Evolutionary conservation across 2,888 invertebrate species (phyloP), one percentile per base, ranked within the genome.

Genomic region (Philhelius pedissequus): DNA sequence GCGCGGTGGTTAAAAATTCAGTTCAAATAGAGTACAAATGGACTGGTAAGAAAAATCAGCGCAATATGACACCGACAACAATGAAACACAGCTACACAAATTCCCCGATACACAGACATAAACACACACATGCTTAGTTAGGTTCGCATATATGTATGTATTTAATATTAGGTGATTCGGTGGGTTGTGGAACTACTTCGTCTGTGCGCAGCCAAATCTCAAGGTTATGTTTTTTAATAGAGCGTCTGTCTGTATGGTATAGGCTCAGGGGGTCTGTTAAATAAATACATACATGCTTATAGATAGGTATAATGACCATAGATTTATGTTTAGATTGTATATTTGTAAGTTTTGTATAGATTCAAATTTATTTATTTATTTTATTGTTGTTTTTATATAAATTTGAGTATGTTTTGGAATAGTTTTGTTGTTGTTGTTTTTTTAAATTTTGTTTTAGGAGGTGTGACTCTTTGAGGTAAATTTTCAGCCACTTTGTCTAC

Each of bases 21-120:
- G 64, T 64, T 35, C 64, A 48, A 64, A 48, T 43, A 38, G 73
- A 48, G 71, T 56, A 70, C 70, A 54, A 62, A 56, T 70, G 45
- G 27, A 69, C 60, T 32, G 3, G 56, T 25, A 25, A 45, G 20
- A 45, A 48, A 56, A 71, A 58, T 54, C 71, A 73, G 27, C 78
- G 73, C 78, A 66, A 73, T 73, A 56, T 64, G 66, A 66, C 48
- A 66, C 73, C 64, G 27, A 56, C 66, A 73, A 73, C 38, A 73
- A 73, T 73, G 56, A 71, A 35, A 50, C 6, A 56, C 9, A 50
- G 4, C 18, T 9, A 11, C 18, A 45, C 9, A 45, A 45, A 45
- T 9, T 9, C 6, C 52, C 11, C 4, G 3, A 45, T 20, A 11
- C 8, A 4, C 13, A 35, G 13, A 58, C 40, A 54, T 6, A 22